Conservation (phyloP, 2,888 invertebrate genomes). For the Dilophus febrilis region DNA sequence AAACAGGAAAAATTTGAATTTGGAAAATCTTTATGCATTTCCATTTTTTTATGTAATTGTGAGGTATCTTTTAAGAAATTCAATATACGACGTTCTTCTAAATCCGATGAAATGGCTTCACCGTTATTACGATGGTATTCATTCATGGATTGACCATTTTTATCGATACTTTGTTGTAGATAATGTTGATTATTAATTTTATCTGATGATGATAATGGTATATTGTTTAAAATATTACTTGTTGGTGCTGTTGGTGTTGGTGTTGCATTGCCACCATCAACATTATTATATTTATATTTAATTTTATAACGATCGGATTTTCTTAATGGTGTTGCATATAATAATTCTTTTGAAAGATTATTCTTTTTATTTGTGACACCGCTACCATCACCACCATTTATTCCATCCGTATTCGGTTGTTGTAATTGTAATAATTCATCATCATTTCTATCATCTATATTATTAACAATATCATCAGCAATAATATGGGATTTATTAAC, state of each 20-base stretch:
- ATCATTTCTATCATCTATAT: too few species aligned
- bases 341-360: conserved; percentile 21
- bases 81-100: conserved; percentile 29
- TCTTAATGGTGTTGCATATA: conserved; percentile 28
- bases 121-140: conserved; percentile 10
- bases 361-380: background rate
- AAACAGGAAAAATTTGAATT: conserved; percentile 30
- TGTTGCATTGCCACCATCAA: conserved; percentile 18
- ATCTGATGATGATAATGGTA: background rate
- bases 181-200: background rate
- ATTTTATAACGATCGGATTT: conserved; percentile 30
- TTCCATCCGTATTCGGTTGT: too few species aligned
- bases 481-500: too few species aligned
- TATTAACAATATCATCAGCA: too few species aligned
- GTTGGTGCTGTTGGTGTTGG: conserved; percentile 1
- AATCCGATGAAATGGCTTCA: conserved; percentile 20
- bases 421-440: too few species aligned
- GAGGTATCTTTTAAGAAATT: conserved; percentile 31
- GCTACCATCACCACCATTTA: too few species aligned
- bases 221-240: too few species aligned
- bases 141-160: conserved; percentile 8
- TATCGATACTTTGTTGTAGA: background rate
- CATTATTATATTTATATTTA: conserved; percentile 9
- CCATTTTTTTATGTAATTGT: conserved; percentile 27
- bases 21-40: conserved; percentile 27